phyloP scores from a whole-genome alignment of 92 coral and sea anemone genomes.

The Zoanthus sociatus region DNA sequence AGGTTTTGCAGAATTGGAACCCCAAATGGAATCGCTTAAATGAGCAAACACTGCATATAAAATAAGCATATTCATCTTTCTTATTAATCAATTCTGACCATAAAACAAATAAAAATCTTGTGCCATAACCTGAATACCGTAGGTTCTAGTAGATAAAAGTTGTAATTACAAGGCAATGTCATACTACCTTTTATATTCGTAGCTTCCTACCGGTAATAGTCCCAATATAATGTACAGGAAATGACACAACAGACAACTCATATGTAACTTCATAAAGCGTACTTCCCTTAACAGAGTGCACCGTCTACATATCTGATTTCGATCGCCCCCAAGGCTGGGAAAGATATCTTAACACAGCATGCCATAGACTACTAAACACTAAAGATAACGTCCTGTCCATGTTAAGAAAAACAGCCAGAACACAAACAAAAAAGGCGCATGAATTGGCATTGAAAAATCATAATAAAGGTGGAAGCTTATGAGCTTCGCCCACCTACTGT shows the following conservation, averaged over 20 bases:
- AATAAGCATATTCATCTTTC: no score
- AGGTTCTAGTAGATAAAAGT: not conserved
- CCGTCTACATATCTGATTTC: constrained; percentile 33
- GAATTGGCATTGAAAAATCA: not conserved
- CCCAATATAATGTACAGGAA: not conserved
- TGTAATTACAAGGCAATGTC: not conserved
- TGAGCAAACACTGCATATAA: no score
- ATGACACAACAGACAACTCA: not conserved
- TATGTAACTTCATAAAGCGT: not conserved
- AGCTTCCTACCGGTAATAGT: not conserved
- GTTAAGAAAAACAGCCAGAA: not conserved
- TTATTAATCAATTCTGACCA: no score
- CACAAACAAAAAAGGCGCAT: not conserved
- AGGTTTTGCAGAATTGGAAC: constrained; percentile 51
- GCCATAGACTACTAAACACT: not conserved
- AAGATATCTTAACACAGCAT: constrained; percentile 13
- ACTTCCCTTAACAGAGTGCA: not conserved
- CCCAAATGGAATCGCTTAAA: constrained; percentile 37
- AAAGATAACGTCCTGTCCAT: not conserved
- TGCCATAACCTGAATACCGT: not conserved
- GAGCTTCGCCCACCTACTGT: not conserved
- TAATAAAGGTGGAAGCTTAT: not conserved
- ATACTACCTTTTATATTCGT: not conserved
- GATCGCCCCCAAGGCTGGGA: constrained; percentile 53
- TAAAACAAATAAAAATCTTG: not conserved